These are phyloP conservation scores for Girardinus metallicus DNA, from an alignment of 2,797 vertebrate species.

Conservation along the genomic window DNA sequence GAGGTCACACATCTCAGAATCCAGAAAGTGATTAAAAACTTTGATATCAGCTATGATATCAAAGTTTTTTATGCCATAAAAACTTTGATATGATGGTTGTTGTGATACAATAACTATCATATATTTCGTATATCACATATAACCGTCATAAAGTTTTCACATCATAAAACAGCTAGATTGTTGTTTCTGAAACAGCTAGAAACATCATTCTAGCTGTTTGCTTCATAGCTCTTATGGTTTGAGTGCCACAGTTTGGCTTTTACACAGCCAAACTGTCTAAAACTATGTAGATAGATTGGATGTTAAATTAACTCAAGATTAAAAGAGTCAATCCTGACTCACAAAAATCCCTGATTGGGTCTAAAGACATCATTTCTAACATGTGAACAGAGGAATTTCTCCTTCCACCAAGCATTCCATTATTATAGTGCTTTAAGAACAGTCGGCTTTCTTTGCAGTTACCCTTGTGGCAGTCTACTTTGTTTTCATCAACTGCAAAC, in stretches of 20 bases:
- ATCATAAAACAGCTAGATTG: neutral
- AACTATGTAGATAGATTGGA: neutral
- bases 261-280: neutral
- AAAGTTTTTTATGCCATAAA: too few relatives aligned
- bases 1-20: neutral
- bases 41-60: neutral
- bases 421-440: neutral
- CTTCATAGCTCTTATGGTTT: neutral
- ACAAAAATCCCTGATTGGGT: neutral
- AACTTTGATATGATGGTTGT: too few relatives aligned
- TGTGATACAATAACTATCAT: too few relatives aligned
- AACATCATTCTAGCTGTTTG: neutral
- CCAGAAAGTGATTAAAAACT: neutral
- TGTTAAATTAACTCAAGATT: neutral
- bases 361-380: neutral
- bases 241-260: too few relatives aligned
- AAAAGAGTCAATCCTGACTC: neutral
- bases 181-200: neutral
- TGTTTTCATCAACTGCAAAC: neutral
- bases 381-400: neutral
- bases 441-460: neutral
- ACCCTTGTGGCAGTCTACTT: neutral
- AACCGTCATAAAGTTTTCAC: too few relatives aligned
- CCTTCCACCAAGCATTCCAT: neutral
- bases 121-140: too few relatives aligned